A percentile compares a stretch with the other conserved stretches of the same genome.
Evolutionary conservation across 2,113 vertebrate species (phyloP).

Genomic region (Tragulus kanchil): DNA sequence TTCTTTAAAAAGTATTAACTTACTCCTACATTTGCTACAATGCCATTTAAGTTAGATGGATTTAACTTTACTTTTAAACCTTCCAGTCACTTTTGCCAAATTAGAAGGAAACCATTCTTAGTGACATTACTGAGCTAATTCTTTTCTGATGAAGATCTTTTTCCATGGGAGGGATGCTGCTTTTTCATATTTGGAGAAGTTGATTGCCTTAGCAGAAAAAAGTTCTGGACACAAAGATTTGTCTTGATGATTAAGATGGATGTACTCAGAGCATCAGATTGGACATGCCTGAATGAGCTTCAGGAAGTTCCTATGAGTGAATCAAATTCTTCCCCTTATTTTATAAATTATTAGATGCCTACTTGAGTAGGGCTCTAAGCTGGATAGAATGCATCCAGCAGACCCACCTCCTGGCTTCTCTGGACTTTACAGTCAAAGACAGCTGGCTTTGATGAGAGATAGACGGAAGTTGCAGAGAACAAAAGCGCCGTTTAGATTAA

Average conservation of each 20-base stretch:
- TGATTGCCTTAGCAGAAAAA: conserved; percentile 20
- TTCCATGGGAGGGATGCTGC: background rate
- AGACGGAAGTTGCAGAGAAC: background rate
- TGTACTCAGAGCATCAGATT: background rate
- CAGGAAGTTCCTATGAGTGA: conserved; percentile 1
- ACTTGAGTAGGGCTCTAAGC: background rate
- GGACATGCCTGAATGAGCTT: background rate
- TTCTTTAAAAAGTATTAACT: conserved; percentile 47
- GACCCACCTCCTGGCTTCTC: background rate
- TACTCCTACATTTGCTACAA: conserved; percentile 5
- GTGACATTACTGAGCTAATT: conserved; percentile 31
- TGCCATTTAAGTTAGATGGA: conserved; percentile 49
- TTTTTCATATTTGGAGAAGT: conserved; percentile 38
- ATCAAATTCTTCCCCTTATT: background rate
- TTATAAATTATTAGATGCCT: background rate
- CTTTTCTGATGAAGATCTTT: background rate
- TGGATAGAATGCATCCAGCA: background rate
- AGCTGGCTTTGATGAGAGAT: background rate
- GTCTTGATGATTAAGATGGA: background rate
- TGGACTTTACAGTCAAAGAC: background rate
- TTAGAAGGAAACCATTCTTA: conserved; percentile 57
- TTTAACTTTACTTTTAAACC: conserved; percentile 45
- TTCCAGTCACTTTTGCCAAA: conserved; percentile 56
- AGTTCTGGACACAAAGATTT: conserved; percentile 24
- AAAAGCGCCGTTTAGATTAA: background rate